Conservation (phyloP, 2,113 vertebrate genomes). For the Craseonycteris thonglongyai region DNA sequence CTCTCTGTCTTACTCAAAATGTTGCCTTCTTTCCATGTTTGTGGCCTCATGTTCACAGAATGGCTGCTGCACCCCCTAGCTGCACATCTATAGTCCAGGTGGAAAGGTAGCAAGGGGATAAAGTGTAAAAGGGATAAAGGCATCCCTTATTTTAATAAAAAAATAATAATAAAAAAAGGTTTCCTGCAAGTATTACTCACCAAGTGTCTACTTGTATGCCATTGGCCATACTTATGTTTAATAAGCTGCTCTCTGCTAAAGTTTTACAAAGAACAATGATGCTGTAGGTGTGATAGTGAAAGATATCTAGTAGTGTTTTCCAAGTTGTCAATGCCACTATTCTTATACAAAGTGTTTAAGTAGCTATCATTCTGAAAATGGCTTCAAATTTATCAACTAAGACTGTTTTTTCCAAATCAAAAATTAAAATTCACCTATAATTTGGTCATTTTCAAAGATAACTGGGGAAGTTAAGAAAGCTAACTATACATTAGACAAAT, state of each 20-base stretch:
- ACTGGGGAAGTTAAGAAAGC: neutral
- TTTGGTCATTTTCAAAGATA: neutral
- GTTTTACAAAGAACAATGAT: neutral
- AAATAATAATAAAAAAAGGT: neutral
- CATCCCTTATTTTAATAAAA: neutral
- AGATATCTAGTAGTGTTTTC: neutral
- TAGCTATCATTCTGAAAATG: neutral
- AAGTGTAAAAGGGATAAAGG: neutral
- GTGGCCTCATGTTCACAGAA: neutral
- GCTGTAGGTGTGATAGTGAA: neutral
- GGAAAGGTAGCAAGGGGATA: neutral
- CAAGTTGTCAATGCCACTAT: neutral
- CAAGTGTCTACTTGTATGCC: neutral
- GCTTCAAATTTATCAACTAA: neutral
- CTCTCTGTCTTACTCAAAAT: neutral
- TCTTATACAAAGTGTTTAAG: neutral
- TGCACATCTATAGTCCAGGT: neutral
- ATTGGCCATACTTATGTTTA: neutral
- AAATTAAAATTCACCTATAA: constrained; percentile 2
- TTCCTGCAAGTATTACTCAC: neutral
- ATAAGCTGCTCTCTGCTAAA: neutral
- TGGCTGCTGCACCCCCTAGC: neutral
- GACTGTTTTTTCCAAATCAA: neutral
- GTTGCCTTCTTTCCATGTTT: neutral
- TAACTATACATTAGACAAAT: neutral